Base-by-base conservation (phyloP, 1,140 invertebrate genomes). In the Oryctes rhinoceros region DNA sequence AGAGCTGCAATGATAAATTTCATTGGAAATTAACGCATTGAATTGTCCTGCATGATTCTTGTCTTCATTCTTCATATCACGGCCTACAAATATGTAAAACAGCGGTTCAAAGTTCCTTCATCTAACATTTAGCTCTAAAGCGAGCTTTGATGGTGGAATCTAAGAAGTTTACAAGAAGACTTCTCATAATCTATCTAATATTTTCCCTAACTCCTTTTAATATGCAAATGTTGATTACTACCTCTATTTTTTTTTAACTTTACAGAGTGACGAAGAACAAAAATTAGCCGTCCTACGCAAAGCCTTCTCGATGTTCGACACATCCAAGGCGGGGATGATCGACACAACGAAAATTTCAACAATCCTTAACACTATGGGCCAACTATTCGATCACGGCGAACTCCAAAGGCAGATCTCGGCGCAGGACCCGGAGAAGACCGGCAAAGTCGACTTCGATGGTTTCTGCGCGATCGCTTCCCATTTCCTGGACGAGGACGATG, bases 251-350 rank as follows among this genome's bases (percentile, higher is more conserved):
- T 10, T 62, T 18, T 62, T 62, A 0, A 62, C 4, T 1, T 10
- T 74, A 24, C 44, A 76, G 74, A 76, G 30, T 20, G 92, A 93
- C 81, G 92, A 93, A 87, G 93, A 95, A 83, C 94, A 96, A 88
- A 95, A 95, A 89, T 92, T 93, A 90, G 93, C 93, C 85, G 94
- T 96, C 88, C 95, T 97, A 91, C 94, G 95, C 84, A 96, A 96
- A 87, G 96, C 96, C 82, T 98, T 98, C 90, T 94, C 96, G 88
- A 97, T 97, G 96, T 97, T 97, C 85, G 96, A 98, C 88, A 96
- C 95, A 81, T 93, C 94, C 79, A 97, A 97, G 88, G 92, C 93
- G 67, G 96, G 96, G 11, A 96, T 94, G 88, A 97, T 97, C 80
- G 96, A 97, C 82, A 95, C 95, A 0, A 88, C 94, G 62, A 96